Evolutionary conservation across 2,888 invertebrate genomes (phyloP).

Genomic region (Ferrisia virgata): DNA sequence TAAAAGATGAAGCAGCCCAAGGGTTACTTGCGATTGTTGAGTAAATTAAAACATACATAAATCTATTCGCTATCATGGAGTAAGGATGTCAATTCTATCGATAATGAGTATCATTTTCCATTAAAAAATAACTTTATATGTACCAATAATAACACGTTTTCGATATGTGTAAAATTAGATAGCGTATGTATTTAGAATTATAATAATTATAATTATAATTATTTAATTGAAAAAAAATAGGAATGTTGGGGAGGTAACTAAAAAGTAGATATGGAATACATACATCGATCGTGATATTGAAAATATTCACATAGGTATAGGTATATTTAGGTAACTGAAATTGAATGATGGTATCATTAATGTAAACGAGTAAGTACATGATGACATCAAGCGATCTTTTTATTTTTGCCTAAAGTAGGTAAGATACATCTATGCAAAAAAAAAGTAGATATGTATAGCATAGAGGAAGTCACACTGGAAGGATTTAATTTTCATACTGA

Average conservation of each 20-base stretch:
- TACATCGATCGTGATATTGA: neutral
- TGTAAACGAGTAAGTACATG: neutral
- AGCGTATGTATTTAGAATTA: neutral
- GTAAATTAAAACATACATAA: neutral
- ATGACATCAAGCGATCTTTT: neutral
- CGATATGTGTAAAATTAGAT: neutral
- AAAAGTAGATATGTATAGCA: neutral
- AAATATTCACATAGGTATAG: neutral
- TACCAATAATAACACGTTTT: neutral
- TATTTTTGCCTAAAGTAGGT: no score
- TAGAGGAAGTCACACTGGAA: neutral
- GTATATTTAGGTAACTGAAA: neutral
- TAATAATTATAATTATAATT: neutral
- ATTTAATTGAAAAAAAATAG: neutral
- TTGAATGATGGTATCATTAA: neutral
- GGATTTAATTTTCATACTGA: neutral
- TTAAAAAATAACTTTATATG: neutral
- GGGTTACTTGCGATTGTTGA: neutral
- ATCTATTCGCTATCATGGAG: neutral
- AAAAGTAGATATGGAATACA: neutral
- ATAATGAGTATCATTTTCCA: constrained; percentile 13
- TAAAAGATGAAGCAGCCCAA: neutral
- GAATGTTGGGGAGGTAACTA: neutral
- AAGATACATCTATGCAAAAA: neutral
- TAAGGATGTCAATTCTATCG: neutral